Percentiles rank a stretch among this genome's conserved stretches.
These are phyloP conservation scores for Cataglyphis cursor DNA, from an alignment of 2,888 invertebrate genomes.

Conservation along the genomic window DNA sequence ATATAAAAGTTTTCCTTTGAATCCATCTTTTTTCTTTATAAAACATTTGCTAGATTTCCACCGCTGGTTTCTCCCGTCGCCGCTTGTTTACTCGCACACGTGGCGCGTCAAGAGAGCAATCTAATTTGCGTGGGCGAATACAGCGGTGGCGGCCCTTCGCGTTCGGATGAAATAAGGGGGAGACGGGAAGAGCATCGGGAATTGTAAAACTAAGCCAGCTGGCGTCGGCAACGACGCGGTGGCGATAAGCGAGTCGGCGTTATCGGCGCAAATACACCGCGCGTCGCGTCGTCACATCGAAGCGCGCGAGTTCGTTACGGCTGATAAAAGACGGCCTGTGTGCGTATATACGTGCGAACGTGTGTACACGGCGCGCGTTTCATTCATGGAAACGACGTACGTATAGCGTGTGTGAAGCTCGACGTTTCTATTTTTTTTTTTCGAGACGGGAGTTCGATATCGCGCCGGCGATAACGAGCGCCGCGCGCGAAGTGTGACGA, in stretches of 20 bases:
- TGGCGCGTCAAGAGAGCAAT: constrained; percentile 38
- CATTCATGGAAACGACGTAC: constrained; percentile 74
- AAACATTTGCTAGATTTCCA: neutral
- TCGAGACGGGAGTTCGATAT: constrained; percentile 73
- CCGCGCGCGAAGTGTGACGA: constrained; percentile 57
- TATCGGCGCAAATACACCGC: constrained; percentile 63
- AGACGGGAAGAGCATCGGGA: constrained; percentile 22
- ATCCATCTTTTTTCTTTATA: neutral
- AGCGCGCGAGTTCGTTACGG: constrained; percentile 61
- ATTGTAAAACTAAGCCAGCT: constrained; percentile 68
- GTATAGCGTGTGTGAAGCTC: constrained; percentile 10
- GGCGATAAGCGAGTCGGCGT: constrained; percentile 65
- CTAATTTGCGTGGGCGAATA: constrained; percentile 32
- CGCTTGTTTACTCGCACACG: constrained; percentile 16
- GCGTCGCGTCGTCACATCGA: constrained; percentile 62
- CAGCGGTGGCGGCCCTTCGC: neutral
- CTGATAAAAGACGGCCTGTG: constrained; percentile 64
- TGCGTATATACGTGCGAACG: neutral
- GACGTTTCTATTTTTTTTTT: constrained; percentile 56
- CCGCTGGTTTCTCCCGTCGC: neutral
- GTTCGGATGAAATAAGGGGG: neutral
- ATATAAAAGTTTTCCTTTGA: neutral
- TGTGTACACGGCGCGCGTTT: constrained; percentile 65
- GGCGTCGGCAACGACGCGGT: constrained; percentile 58
- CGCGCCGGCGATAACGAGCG: constrained; percentile 65